These are phyloP conservation scores for Xerus inauris DNA, from an alignment of 2,113 vertebrate genomes.

Conservation along the genomic window DNA sequence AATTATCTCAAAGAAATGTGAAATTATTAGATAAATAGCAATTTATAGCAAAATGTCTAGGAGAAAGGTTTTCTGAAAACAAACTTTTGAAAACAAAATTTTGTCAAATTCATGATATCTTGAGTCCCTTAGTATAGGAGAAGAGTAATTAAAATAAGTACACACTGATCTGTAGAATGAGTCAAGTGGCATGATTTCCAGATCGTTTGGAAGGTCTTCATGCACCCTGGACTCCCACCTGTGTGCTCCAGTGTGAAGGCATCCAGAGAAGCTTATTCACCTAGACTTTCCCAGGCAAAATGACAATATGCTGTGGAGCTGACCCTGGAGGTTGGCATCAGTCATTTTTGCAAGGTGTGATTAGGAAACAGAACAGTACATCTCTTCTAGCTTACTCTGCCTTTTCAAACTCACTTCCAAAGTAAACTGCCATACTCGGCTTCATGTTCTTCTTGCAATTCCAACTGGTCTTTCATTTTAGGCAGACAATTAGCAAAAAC, in stretches of 20 bases:
- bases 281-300: background rate
- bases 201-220: background rate
- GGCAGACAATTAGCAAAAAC: background rate
- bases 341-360: background rate
- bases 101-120: background rate
- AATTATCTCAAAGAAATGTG: background rate
- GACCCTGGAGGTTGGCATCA: background rate
- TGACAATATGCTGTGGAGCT: too few relatives aligned
- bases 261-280: background rate
- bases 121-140: background rate
- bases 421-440: background rate
- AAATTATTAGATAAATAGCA: background rate
- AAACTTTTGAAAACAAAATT: slow-evolving; percentile 25
- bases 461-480: background rate
- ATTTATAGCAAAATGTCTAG: slow-evolving; percentile 31
- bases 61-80: background rate
- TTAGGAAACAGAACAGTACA: background rate
- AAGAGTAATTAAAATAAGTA: background rate
- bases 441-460: background rate
- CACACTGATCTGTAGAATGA: background rate
- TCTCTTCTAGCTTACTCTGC: too few relatives aligned
- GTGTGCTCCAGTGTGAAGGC: background rate
- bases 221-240: background rate
- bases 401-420: background rate
- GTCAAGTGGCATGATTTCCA: background rate